Evolutionary conservation across 2,113 vertebrate genomes (phyloP).

Genomic region (Cyanoramphus novaezelandiae): DNA sequence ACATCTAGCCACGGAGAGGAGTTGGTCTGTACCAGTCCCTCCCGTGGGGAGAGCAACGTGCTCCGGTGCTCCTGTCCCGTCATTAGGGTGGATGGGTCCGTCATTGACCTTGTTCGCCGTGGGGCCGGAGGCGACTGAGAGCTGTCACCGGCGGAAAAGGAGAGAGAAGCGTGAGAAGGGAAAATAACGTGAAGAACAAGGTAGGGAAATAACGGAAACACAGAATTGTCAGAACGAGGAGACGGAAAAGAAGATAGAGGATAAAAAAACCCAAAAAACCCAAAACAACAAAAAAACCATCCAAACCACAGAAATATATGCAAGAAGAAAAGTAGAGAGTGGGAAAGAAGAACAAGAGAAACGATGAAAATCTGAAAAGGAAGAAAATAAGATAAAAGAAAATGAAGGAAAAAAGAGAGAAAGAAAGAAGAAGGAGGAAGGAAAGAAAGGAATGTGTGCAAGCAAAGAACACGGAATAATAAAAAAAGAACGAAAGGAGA

Average conservation of each 20-base stretch:
- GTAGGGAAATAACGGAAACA: not conserved
- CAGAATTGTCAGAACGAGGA: not conserved
- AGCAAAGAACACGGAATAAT: too few species aligned
- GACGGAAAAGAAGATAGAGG: not conserved
- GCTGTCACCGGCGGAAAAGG: not conserved
- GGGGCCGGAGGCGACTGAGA: too few species aligned
- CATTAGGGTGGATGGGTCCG: not conserved
- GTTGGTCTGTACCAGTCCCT: not conserved
- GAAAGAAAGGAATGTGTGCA: too few species aligned
- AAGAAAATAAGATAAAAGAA: not conserved
- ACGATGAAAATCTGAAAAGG: not conserved
- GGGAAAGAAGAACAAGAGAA: not conserved
- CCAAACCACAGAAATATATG: not conserved
- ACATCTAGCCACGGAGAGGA: not conserved
- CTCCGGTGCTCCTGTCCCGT: not conserved
- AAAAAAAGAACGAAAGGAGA: too few species aligned
- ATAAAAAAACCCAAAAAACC: accelerated
- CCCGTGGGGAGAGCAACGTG: not conserved
- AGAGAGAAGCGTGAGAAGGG: not conserved
- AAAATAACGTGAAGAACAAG: not conserved
- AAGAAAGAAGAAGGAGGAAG: too few species aligned
- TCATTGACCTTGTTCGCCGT: not conserved
- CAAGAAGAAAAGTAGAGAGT: not conserved
- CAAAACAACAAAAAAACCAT: too few species aligned
- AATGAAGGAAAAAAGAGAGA: too few species aligned